Conservation (phyloP, 2,797 vertebrate genomes). For the Pterois miles region DNA sequence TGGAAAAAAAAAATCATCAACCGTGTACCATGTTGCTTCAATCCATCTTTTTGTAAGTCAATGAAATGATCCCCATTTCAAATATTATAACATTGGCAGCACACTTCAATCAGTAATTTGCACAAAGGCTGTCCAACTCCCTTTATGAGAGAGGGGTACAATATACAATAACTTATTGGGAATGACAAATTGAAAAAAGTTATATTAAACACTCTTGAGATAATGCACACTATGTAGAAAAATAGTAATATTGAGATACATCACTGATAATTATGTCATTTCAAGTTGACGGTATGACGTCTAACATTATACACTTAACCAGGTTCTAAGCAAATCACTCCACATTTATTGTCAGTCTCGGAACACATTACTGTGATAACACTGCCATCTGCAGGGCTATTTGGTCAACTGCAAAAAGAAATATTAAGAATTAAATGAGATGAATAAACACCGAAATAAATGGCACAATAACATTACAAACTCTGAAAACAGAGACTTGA, state of each 20-base stretch:
- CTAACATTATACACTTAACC: neutral
- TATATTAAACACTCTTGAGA: neutral
- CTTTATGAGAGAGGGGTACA: neutral
- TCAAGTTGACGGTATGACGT: neutral
- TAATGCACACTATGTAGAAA: neutral
- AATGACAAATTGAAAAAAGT: neutral
- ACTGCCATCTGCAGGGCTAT: conserved; percentile 53
- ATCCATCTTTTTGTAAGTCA: neutral
- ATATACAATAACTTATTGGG: neutral
- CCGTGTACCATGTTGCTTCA: neutral
- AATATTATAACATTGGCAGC: neutral
- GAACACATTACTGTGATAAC: neutral
- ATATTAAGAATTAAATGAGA: neutral
- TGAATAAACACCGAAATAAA: neutral
- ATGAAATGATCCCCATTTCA: neutral
- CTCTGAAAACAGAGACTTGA: neutral
- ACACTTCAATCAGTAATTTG: neutral
- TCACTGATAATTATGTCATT: neutral
- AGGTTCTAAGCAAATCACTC: neutral
- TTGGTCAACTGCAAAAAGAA: neutral
- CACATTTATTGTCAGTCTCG: neutral
- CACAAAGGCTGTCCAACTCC: neutral
- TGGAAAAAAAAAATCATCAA: neutral
- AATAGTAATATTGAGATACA: neutral
- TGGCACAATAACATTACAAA: neutral